These are phyloP conservation scores for Anguilla rostrata DNA, from an alignment of 2,113 vertebrate species.

Conservation along the genomic window DNA sequence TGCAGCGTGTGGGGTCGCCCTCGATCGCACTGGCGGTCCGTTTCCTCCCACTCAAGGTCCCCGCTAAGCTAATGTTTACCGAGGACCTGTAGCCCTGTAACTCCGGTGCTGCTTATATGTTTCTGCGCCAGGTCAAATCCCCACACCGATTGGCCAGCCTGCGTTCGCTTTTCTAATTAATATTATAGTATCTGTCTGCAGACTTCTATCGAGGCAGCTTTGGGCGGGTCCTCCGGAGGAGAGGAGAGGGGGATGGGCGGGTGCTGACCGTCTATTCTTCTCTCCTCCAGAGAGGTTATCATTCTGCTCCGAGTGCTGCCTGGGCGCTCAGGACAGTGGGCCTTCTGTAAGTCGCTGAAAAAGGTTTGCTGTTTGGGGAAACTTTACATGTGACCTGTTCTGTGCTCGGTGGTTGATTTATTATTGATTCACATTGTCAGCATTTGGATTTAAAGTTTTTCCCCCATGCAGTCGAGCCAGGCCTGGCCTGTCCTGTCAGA, in stretches of 20 bases:
- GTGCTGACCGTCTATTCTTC: constrained; percentile 55
- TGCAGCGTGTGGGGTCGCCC: constrained; percentile 37
- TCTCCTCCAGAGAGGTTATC: constrained; percentile 35
- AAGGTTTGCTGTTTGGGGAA: constrained; percentile 55
- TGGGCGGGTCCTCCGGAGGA: constrained; percentile 31
- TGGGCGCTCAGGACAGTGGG: constrained; percentile 35
- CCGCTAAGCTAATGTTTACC: constrained; percentile 61
- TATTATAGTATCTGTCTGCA: constrained; percentile 35
- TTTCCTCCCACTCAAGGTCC: constrained; percentile 43
- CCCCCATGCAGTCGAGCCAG: not conserved
- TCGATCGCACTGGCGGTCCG: constrained; percentile 36
- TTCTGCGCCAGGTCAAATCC: constrained; percentile 33
- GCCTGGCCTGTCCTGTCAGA: not conserved
- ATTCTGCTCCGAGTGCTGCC: constrained; percentile 39
- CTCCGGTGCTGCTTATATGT: constrained; percentile 36
- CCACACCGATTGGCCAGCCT: constrained; percentile 31
- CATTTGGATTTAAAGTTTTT: not conserved
- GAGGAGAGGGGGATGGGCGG: constrained; percentile 39
- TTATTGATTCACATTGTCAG: not conserved
- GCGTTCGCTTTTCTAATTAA: constrained; percentile 51
- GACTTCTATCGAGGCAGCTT: constrained; percentile 43
- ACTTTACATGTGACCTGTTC: constrained; percentile 47
- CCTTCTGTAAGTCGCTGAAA: constrained; percentile 48
- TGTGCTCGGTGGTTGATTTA: constrained; percentile 23
- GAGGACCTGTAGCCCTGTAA: constrained; percentile 34